Evolutionary conservation across 2,113 vertebrate species (phyloP), one percentile per base, ranked within the genome.

Genomic region (Psittacula cyanocephala): DNA sequence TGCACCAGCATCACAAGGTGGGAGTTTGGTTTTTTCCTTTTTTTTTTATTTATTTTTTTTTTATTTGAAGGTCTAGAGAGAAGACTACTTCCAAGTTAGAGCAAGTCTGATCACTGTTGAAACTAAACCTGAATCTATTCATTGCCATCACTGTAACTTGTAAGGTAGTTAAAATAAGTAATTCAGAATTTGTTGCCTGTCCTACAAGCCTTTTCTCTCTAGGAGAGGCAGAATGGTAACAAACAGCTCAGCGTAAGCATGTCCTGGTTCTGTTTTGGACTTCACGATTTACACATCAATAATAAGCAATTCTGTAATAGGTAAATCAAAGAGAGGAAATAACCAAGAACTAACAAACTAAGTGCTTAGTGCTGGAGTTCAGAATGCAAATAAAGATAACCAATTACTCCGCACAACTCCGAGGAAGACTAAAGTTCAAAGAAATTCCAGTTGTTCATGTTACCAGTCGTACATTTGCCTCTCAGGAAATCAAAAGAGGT

Each of bases 71-170:
- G 84, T 39, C 3, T 50, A 39, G 12, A 80, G 52, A 74, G 44
- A 89, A 81, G 79, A 60, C 28, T 69, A 47, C 17, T 90, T 77
- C 39, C 64, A 77, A n/a, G 7, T 67, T 28, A 68, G 15, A 94
- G 75, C 23, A 86, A 72, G 37, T 69, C 11, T 67, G 79, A 88
- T 86, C 60, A 74, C 50, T 86, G 85, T n/a, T 83, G 79, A 88
- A 95, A 96, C 72, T 81, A 83, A 93, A 83, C 53, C 71, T 80
- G 71, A 77, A 94, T 27, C 50, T 62, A 37, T 35, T 43, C 23
- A 25, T 9, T 70, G 79, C 71, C 79, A 65, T 62, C 37, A 27
- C 78, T 69, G 27, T 17, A 50, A 76, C 33, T 23, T 1, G 1
- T 20, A 57, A 74, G 29, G 55, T 18, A 50, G 33, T 0, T 60